Evolutionary conservation across 2,888 invertebrate genomes (phyloP), one percentile per base, ranked within the genome.

Genomic region (Elysia crispata): DNA sequence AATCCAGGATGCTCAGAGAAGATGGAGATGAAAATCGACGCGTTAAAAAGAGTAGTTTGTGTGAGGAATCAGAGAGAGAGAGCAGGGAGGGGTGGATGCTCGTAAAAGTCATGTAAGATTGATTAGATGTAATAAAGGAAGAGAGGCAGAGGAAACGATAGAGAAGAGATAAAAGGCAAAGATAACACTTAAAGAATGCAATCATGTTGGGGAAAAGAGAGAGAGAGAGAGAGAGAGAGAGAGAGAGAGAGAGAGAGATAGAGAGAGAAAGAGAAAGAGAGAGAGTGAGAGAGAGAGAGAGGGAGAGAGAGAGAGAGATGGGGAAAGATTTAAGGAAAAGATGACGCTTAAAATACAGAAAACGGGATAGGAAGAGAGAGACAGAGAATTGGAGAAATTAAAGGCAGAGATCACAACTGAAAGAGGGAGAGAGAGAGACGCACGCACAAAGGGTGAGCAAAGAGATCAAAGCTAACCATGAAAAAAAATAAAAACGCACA

Each of bases 151-250:
- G 15, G 15, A 13, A 60, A 60, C n/a, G 25, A 60, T 23, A 6
- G n/a, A 23, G 15, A 15, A 60, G 60, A 60, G 15, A 60, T n/a
- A 25, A 15, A 25, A 25, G 15, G 60, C n/a, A 13, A 25, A 25
- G 60, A 60, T n/a, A 60, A 60, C 6, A 15, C n/a, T n/a, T n/a
- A 3, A 60, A 25, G 60, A 25, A 15, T n/a, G 25, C n/a, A 60
- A 25, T 23, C n/a, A 8, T 5, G 25, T 23, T 23, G 60, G 15
- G 25, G 25, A 15, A 60, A 13, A 60, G 60, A 60, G 25, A 60
- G 60, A 60, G 60, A 60, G 60, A 60, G 60, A 60, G 60, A 60
- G 60, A 60, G 60, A 60, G 60, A 60, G 60, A 60, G 60, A 60
- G 60, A 60, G 60, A 60, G 60, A 60, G 60, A 60, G 60, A 60